Evolutionary conservation across 1,140 invertebrate species (phyloP), one percentile per base, ranked within the genome.

Genomic region (Sminthurinus signatus): DNA sequence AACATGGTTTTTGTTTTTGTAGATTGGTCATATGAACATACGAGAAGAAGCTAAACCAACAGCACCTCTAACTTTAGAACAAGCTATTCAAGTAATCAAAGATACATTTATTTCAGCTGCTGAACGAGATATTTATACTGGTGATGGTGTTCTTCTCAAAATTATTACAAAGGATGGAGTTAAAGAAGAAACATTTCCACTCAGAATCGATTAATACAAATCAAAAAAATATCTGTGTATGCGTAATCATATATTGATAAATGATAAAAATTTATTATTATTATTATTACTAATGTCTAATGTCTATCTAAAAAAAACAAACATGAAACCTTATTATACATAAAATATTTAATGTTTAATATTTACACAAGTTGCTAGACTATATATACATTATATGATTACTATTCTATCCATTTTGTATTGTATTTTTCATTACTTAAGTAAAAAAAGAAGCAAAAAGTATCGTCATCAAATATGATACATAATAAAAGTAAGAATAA

Each of bases 81-180:
- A 86, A 70, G 95, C 93, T 4, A 75, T 95, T 10, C 78, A 81
- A 25, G 79, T 99, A 17, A 79, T 97, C 2, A 96, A 94, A 73
- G 96, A 99, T 81, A 88, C 89, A 0, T 99, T 98, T 74, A 93
- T 93, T 66, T 93, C 94, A 59, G 94, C 95, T 39, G 89, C 95
- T 60, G 96, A 99, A 75, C 83, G 96, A 76, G 95, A 99, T 76
- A 98, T 97, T 70, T 89, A 93, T 73, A 96, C 93, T 73, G 96
- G 96, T 62, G 96, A 99, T 81, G 85, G 84, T 51, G 85, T 98
- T 68, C 77, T 82, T 29, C 88, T 99, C 64, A 86, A 91, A 67
- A 84, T 97, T 60, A 90, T 98, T 57, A 96, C 92, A 27, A 89
- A 89, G 68, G 87, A 89, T 79, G 94, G 93, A 1, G 84, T 94